A percentile compares a stretch with the other conserved stretches of the same genome.
phyloP scores from a whole-genome alignment of 1,140 invertebrate species.

The Polypedilum pembai region DNA sequence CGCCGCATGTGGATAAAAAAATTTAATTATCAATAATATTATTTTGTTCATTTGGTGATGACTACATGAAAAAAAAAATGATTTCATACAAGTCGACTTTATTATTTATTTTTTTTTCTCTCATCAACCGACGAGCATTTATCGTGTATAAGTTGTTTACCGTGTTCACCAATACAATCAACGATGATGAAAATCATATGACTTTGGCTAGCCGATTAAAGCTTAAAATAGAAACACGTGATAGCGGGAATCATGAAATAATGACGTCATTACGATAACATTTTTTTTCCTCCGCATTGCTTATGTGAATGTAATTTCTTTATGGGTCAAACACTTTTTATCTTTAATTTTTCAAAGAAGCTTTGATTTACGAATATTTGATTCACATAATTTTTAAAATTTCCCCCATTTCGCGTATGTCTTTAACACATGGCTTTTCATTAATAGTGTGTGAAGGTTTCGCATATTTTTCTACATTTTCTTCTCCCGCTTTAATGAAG shows the following conservation, averaged over 20 bases:
- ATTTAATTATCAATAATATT: not conserved
- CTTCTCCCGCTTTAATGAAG: no score
- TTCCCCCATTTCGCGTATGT: no score
- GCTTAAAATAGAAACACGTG: conserved; percentile 27
- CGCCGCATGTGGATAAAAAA: not conserved
- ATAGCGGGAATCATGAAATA: not conserved
- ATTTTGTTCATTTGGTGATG: not conserved
- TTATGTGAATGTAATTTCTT: not conserved
- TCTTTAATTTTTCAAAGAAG: no score
- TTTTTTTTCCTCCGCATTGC: not conserved
- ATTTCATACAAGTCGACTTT: not conserved
- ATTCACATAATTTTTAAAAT: no score
- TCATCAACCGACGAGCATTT: not conserved
- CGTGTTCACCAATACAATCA: conserved; percentile 20
- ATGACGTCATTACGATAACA: not conserved
- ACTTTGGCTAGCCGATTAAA: conserved; percentile 25
- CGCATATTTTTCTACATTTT: not conserved
- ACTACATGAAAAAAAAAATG: not conserved
- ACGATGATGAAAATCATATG: conserved; percentile 19
- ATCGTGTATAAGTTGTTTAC: not conserved
- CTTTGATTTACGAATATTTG: no score
- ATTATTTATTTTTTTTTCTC: conserved; percentile 6
- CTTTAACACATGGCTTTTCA: not conserved
- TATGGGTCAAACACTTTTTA: no score
- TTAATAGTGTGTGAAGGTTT: conserved; percentile 6